Percentiles rank a stretch among this genome's conserved stretches.
Conservation (phyloP, 2,888 invertebrate species). For the Tenthredo mesomela region DNA sequence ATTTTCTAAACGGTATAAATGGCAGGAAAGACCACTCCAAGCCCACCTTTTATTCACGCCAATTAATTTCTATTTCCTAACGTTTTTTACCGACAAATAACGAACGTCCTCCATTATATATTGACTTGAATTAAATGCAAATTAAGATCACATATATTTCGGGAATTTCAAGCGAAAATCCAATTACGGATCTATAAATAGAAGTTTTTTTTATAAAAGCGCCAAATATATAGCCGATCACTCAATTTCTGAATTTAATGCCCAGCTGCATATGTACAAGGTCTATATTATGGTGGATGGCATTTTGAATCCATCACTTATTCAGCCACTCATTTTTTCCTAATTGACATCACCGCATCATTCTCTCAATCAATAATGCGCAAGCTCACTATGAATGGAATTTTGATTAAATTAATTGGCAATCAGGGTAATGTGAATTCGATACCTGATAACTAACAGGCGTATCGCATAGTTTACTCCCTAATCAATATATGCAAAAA, state of each 20-base stretch:
- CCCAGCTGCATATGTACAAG: background rate
- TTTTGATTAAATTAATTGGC: background rate
- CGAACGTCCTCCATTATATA: conserved; percentile 5
- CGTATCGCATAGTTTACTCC: background rate
- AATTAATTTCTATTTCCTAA: conserved; percentile 8
- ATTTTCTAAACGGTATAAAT: background rate
- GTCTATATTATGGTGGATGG: background rate
- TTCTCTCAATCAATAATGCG: background rate
- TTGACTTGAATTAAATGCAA: conserved; percentile 27
- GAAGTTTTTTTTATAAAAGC: background rate
- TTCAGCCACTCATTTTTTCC: background rate
- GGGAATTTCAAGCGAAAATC: background rate
- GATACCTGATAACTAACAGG: background rate
- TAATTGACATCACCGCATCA: background rate
- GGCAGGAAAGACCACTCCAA: background rate
- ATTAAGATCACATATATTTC: conserved; percentile 4
- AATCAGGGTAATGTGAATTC: conserved; percentile 1
- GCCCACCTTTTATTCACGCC: background rate
- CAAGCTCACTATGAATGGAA: background rate
- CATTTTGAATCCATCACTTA: background rate
- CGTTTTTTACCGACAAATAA: background rate
- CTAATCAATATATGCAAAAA: background rate
- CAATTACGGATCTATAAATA: conserved; percentile 20
- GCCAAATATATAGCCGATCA: background rate
- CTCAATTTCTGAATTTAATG: background rate